Base-by-base conservation (phyloP, 2,888 invertebrate genomes). In the Thyatira batis region DNA sequence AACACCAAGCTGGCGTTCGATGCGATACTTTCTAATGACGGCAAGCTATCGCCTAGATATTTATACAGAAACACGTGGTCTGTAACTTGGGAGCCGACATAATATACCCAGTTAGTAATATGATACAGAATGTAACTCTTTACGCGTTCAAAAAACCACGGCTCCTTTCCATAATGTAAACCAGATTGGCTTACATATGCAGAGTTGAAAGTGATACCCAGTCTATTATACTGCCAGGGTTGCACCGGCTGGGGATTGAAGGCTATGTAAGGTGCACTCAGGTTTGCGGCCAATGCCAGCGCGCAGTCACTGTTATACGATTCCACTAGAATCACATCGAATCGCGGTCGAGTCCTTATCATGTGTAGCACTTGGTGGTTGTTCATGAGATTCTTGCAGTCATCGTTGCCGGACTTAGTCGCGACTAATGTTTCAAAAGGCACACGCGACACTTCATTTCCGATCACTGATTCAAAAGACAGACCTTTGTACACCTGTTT, bases 291-390 rank as follows among this genome's bases (percentile, higher is more conserved):
- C 58, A 97, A 86, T 23, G 94, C 95, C 68, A 95, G 80, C 69
- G 94, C 94, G 70, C 96, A 96, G 75, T 96, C 95, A 30, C 94
- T 93, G 71, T 95, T 95, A 81, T 95, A 96, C 52, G 94, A 93
- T 78, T 97, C 96, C 60, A 94, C 92, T 21, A 97, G 71, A 33
- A 96, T 93, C 8, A 96, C 84, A 77, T 97, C 96, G 77, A 93
- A 96, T 52, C 89, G 91, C 58, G 92, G 89, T 60, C 78, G 85
- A 73, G 76, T 93, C 56, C 63, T 84, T 76, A 78, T 91, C 84
- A 92, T 87, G n/a, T 94, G 92, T 45, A 89, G 73, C 65, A 93
- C 92, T 51, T 93, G 87, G 49, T 93, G 85, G 60, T 94, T 79
- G 46, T 86, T 85, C 70, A 94, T 85, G 54, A 93, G 72, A 50